Percentiles rank a stretch among this genome's conserved stretches.
Evolutionary conservation across 2,888 invertebrate genomes (phyloP).

Genomic region (Cephus pygmeus): DNA sequence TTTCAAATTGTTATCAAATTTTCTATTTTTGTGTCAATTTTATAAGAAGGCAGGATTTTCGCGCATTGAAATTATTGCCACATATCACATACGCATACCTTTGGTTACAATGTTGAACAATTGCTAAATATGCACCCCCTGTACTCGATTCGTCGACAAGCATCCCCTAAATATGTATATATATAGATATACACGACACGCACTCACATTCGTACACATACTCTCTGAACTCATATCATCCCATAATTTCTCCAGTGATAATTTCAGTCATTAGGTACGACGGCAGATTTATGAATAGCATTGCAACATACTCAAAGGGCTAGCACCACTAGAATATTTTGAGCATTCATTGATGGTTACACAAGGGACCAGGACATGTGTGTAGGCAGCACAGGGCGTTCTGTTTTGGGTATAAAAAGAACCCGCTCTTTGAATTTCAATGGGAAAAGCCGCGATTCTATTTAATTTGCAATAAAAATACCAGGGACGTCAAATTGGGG

Average conservation of each 20-base stretch:
- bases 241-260: slow-evolving; percentile 39
- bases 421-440: background rate
- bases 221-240: background rate
- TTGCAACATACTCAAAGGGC: slow-evolving; percentile 22
- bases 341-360: background rate
- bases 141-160: slow-evolving; percentile 31
- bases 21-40: too few relatives aligned
- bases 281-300: slow-evolving; percentile 38
- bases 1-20: background rate
- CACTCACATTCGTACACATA: background rate
- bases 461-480: background rate
- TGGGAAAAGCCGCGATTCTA: background rate
- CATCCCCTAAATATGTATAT: background rate
- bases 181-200: background rate
- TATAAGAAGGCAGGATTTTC: background rate
- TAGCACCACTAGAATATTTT: background rate
- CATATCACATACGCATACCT: background rate
- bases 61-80: background rate
- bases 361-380: slow-evolving; percentile 9
- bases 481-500: background rate
- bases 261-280: slow-evolving; percentile 35
- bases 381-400: slow-evolving; percentile 33
- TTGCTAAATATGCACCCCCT: slow-evolving; percentile 49
- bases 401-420: slow-evolving; percentile 31
- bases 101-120: background rate